A percentile compares a stretch with the other conserved stretches of the same genome.
Conservation (phyloP, 2,888 invertebrate species). For the Andrena minutula region DNA sequence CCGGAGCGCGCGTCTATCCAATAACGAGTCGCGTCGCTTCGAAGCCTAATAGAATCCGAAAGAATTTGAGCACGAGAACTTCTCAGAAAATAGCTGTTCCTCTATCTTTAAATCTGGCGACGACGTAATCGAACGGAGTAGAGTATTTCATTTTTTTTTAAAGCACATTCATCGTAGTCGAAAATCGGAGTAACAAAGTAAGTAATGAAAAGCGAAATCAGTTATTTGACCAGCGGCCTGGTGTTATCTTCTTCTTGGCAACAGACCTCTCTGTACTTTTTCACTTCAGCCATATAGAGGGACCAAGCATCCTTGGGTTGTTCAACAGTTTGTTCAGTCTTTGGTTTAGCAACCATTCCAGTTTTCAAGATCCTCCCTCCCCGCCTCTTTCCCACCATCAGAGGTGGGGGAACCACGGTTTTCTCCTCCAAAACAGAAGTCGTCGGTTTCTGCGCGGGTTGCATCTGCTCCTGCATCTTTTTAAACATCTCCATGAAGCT, state of each 20-base stretch:
- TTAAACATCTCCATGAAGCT: slow-evolving; percentile 97
- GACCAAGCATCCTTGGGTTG: slow-evolving; percentile 96
- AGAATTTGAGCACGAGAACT: slow-evolving; percentile 23
- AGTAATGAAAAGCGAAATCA: slow-evolving; percentile 58
- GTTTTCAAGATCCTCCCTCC: slow-evolving; percentile 95
- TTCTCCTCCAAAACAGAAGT: slow-evolving; percentile 84
- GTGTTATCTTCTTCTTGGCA: slow-evolving; percentile 97
- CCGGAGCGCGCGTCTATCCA: background rate
- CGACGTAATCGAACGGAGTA: slow-evolving; percentile 35
- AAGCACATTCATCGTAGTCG: slow-evolving; percentile 51
- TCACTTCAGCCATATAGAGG: slow-evolving; percentile 96
- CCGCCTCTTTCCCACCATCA: slow-evolving; percentile 92
- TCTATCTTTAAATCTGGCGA: slow-evolving; percentile 32
- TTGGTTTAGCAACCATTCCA: slow-evolving; percentile 94
- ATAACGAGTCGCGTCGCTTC: slow-evolving; percentile 7
- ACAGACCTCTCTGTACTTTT: slow-evolving; percentile 95
- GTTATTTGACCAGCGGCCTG: slow-evolving; percentile 95
- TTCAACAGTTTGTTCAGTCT: slow-evolving; percentile 88
- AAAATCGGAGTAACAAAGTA: slow-evolving; percentile 58
- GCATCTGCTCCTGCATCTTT: slow-evolving; percentile 90
- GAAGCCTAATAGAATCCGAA: slow-evolving; percentile 22
- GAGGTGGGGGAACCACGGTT: slow-evolving; percentile 85
- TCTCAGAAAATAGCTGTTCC: slow-evolving; percentile 20
- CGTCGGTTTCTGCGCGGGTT: slow-evolving; percentile 80
- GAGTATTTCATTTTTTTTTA: slow-evolving; percentile 42